Conservation (phyloP, 2,797 vertebrate genomes). For the Alosa sapidissima region DNA sequence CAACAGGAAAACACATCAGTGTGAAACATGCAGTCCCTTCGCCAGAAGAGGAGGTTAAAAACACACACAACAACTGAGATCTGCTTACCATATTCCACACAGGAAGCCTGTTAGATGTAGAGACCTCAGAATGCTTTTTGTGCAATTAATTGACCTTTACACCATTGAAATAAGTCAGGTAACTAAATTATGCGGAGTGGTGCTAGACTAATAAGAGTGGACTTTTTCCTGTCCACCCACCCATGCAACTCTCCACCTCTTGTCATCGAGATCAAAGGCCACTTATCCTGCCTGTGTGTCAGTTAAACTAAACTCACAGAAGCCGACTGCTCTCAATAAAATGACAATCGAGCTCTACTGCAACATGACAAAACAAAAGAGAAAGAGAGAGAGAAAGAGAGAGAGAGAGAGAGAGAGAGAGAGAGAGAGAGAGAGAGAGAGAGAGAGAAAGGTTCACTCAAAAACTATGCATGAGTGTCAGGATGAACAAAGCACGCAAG, state of each 20-base stretch:
- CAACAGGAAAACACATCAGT: neutral
- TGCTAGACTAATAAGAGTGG: neutral
- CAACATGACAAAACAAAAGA: neutral
- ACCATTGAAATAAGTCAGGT: neutral
- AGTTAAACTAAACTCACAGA: slow-evolving; percentile 4
- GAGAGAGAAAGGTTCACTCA: neutral
- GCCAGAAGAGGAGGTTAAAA: neutral
- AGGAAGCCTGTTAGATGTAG: neutral
- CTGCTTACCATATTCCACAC: neutral
- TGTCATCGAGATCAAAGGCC: slow-evolving; percentile 23
- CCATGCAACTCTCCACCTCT: slow-evolving; percentile 14
- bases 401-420: neutral
- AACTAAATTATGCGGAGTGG: neutral
- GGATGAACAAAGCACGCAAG: too few relatives aligned
- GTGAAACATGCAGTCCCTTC: neutral
- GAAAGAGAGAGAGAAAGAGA: too few relatives aligned
- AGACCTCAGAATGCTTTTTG: neutral
- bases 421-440: neutral
- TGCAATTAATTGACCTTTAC: neutral
- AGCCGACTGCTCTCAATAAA: neutral
- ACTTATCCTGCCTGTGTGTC: slow-evolving; percentile 5
- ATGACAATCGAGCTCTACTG: slow-evolving; percentile 19
- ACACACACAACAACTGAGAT: neutral
- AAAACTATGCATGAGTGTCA: too few relatives aligned
- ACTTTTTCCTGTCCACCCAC: slow-evolving; percentile 28